phyloP scores from a whole-genome alignment of 1,140 invertebrate genomes.

The Vanessa tameamea region DNA sequence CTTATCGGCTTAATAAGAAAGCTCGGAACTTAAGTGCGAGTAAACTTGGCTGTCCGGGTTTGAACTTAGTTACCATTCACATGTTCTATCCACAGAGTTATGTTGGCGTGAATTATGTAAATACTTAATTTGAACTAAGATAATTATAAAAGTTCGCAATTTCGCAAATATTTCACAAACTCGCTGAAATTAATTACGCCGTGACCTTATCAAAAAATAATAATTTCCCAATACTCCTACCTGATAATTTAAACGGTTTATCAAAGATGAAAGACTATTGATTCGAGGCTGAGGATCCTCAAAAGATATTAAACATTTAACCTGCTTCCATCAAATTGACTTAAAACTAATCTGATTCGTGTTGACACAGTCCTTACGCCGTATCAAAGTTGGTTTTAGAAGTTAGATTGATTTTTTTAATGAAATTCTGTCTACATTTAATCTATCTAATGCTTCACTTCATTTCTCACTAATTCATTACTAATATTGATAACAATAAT shows the following conservation, averaged over 20 bases:
- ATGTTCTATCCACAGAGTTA: too few relatives aligned
- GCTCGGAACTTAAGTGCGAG: too few relatives aligned
- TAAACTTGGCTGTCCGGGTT: too few relatives aligned
- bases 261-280: conserved; percentile 24
- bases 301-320: conserved; percentile 33
- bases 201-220: conserved; percentile 13
- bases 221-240: conserved; percentile 4
- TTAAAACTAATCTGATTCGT: conserved; percentile 28
- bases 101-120: too few relatives aligned
- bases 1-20: too few relatives aligned
- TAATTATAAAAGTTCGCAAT: too few relatives aligned
- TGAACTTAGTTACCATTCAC: too few relatives aligned
- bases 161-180: neutral
- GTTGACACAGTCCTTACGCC: conserved; percentile 25
- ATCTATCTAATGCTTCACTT: neutral
- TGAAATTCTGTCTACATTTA: neutral
- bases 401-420: conserved; percentile 11
- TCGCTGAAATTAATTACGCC: conserved; percentile 10
- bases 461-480: neutral
- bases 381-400: conserved; percentile 5
- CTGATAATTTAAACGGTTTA: conserved; percentile 24
- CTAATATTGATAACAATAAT: too few relatives aligned
- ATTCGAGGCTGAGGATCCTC: conserved; percentile 7
- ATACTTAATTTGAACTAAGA: too few relatives aligned
- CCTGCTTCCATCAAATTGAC: conserved; percentile 17